phyloP scores from a whole-genome alignment of 2,113 vertebrate genomes.

The Uropsilus gracilis region DNA sequence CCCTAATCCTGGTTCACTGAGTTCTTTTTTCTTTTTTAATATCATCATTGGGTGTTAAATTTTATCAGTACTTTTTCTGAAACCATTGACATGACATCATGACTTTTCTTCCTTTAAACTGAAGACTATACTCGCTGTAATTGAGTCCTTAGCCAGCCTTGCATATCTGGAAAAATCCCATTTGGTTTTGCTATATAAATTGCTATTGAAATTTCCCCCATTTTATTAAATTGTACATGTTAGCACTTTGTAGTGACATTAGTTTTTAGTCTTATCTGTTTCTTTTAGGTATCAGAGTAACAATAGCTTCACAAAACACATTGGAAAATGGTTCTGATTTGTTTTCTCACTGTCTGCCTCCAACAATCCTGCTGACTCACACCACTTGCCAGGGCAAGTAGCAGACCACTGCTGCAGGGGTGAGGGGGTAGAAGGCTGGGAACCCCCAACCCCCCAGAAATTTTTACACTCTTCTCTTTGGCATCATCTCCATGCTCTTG shows the following conservation, averaged over 20 bases:
- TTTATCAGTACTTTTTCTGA: background rate
- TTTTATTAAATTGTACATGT: background rate
- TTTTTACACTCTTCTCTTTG: too few relatives aligned
- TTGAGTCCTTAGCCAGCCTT: background rate
- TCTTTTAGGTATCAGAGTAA: background rate
- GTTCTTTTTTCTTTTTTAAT: background rate
- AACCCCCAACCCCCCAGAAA: too few relatives aligned
- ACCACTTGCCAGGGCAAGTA: too few relatives aligned
- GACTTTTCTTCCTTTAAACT: background rate
- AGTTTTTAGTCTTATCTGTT: background rate
- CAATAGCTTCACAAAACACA: background rate
- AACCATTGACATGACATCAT: background rate
- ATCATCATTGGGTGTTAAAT: background rate
- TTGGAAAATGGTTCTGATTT: background rate
- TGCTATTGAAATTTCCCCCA: background rate
- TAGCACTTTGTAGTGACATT: background rate
- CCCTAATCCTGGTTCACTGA: background rate
- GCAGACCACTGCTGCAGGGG: too few relatives aligned
- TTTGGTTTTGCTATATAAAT: background rate
- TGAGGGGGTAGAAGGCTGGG: too few relatives aligned
- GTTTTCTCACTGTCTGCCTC: too few relatives aligned
- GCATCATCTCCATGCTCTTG: too few relatives aligned
- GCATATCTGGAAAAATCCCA: background rate
- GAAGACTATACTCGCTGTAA: background rate
- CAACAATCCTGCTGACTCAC: too few relatives aligned